These are phyloP conservation scores for Pantherophis alleghaniensis DNA, from an alignment of 2,797 vertebrate species.

Conservation along the genomic window DNA sequence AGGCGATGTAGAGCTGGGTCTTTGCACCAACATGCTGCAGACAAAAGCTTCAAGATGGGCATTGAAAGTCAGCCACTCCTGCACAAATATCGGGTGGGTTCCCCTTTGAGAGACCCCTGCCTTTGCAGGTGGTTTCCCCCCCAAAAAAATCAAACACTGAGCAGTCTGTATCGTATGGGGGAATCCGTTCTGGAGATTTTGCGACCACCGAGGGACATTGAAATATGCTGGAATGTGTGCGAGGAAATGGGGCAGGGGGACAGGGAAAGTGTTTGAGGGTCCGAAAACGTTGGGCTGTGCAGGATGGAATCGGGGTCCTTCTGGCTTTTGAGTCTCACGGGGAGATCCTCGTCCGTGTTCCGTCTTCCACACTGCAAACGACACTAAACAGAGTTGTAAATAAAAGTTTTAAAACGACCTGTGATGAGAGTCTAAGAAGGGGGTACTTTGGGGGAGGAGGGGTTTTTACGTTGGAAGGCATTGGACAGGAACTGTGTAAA, in stretches of 20 bases:
- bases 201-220: too few species aligned
- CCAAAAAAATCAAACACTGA: not conserved
- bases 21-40: not conserved
- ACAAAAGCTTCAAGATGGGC: rapidly evolving
- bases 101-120: not conserved
- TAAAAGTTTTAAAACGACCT: conserved; percentile 24
- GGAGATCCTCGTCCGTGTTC: conserved; percentile 22
- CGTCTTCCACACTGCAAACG: conserved; percentile 42
- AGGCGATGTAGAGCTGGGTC: not conserved
- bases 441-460: not conserved
- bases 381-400: conserved; percentile 69
- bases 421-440: conserved; percentile 19
- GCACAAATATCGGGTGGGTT: not conserved
- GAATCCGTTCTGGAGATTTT: not conserved
- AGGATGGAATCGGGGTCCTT: not conserved
- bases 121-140: not conserved
- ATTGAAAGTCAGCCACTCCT: rapidly evolving
- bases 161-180: not conserved
- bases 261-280: conserved; percentile 9
- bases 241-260: not conserved
- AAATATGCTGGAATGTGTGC: not conserved
- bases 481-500: not conserved
- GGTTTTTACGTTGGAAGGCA: not conserved
- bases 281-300: not conserved
- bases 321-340: not conserved